Evolutionary conservation across 2,797 vertebrate species (phyloP), one percentile per base, ranked within the genome.

Genomic region (Alcedo atthis): DNA sequence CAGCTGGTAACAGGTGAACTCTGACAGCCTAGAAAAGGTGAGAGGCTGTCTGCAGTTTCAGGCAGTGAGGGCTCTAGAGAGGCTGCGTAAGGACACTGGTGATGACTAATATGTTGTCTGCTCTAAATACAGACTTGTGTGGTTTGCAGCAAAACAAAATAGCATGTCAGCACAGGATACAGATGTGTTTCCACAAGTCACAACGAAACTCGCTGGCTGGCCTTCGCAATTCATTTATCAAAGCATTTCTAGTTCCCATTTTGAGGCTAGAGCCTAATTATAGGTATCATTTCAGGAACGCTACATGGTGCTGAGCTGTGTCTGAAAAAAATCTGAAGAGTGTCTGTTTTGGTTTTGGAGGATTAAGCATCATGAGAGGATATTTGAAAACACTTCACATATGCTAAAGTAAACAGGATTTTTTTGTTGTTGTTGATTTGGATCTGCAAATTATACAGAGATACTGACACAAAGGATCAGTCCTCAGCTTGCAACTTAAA

Each of bases 231-330:
- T 86, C 55, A 90, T 95, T 94, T 93, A 82, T 97, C 85, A 91
- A 95, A 94, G 87, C 64, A 81, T 66, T 95, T 97, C 95, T 70
- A 84, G 87, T 97, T 96, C 93, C 94, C 86, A 71, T 94, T 94
- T 96, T 81, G 85, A 87, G 85, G 85, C 59, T 63, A 64, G 53
- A 49, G 70, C 70, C 85, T 94, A 94, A 93, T 88, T 87, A 68
- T 92, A 95, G 90, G 43, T 62, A 49, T 62, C 48, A 4, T 37
- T 85, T 94, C 62, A 81, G 62, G 54, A 93, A 85, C 1, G 0
- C 43, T 88, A 54, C 40, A n/a, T 25, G 30, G 35, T 1, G 15
- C 87, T 85, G 82, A 59, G 73, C 69, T 37, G 37, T 37, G 37
- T 37, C 37, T 37, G 37, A 37, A 14, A 32, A 24, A 19, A 4